Percentiles rank a stretch among this genome's conserved stretches.
Conservation (phyloP, 2,797 vertebrate genomes). For the Vultur gryphus region DNA sequence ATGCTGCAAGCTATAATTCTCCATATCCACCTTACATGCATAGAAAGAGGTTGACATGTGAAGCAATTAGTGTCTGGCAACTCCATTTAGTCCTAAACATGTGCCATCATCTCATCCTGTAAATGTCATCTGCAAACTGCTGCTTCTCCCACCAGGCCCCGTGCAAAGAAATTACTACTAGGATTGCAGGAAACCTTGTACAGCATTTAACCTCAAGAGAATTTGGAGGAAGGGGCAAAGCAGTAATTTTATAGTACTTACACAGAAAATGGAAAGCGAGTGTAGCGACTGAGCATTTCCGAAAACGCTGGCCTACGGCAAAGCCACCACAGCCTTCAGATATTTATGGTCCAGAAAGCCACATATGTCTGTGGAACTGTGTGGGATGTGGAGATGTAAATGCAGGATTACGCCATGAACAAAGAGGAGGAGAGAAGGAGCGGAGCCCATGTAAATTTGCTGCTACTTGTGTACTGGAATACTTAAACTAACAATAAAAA, state of each 20-base stretch:
- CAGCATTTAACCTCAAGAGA: not conserved
- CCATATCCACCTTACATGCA: not conserved
- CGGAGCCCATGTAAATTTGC: not conserved
- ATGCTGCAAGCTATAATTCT: not conserved
- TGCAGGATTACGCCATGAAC: not conserved
- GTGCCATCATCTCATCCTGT: not conserved
- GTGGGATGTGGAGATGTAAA: not conserved
- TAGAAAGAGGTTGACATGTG: not conserved
- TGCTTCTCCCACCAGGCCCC: not conserved
- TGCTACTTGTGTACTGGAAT: not conserved
- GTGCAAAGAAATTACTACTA: not conserved
- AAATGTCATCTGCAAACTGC: not conserved
- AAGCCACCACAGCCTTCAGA: not conserved
- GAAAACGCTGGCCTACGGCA: not conserved
- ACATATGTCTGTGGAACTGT: not conserved
- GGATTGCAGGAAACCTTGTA: not conserved
- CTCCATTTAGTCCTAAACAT: not conserved
- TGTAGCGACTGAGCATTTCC: not conserved
- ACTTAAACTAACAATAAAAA: constrained; percentile 1
- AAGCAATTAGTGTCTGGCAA: constrained; percentile 9
- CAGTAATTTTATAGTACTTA: not conserved
- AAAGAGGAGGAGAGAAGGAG: not conserved
- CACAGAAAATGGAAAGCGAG: not conserved
- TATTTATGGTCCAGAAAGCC: not conserved
- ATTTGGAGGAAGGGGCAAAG: not conserved